Evolutionary conservation across 2,113 vertebrate genomes (phyloP).

Genomic region (Crocuta crocuta): DNA sequence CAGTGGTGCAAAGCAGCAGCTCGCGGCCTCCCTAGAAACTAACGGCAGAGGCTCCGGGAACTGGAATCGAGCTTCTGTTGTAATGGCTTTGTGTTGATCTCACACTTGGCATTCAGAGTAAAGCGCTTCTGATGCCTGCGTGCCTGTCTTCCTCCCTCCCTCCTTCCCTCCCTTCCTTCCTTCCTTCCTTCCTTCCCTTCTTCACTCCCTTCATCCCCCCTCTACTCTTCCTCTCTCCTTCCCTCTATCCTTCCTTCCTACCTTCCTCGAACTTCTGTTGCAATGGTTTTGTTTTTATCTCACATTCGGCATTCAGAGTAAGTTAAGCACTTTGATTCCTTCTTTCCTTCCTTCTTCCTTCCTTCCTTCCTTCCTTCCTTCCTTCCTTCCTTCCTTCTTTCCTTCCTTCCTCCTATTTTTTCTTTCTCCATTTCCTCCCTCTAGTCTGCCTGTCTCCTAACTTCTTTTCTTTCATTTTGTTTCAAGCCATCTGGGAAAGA

Average conservation of each 20-base stretch:
- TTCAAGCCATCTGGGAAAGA: constrained; percentile 41
- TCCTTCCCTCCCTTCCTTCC: neutral
- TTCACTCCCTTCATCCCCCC: neutral
- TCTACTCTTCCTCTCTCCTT: neutral
- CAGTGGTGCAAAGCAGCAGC: constrained; percentile 75
- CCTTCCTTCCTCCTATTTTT: neutral
- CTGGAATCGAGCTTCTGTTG: neutral
- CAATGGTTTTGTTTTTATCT: neutral
- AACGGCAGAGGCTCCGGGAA: constrained; percentile 28
- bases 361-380: neutral
- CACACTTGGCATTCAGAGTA: neutral
- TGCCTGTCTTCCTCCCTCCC: neutral
- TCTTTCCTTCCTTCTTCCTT: neutral
- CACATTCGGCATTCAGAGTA: neutral
- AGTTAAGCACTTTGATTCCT: neutral
- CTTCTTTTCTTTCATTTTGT: neutral
- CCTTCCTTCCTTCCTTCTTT: neutral
- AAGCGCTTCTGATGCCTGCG: neutral
- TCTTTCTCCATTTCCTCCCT: fast-evolving
- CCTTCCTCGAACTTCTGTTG: neutral
- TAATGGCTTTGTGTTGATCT: neutral
- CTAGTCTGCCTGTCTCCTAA: neutral
- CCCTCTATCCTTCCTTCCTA: too few species aligned
- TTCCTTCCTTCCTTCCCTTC: neutral
- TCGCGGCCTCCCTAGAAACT: constrained; percentile 78